These are phyloP conservation scores for Enteromius trimaculatus DNA, from an alignment of 2,797 vertebrate species.

Conservation along the genomic window DNA sequence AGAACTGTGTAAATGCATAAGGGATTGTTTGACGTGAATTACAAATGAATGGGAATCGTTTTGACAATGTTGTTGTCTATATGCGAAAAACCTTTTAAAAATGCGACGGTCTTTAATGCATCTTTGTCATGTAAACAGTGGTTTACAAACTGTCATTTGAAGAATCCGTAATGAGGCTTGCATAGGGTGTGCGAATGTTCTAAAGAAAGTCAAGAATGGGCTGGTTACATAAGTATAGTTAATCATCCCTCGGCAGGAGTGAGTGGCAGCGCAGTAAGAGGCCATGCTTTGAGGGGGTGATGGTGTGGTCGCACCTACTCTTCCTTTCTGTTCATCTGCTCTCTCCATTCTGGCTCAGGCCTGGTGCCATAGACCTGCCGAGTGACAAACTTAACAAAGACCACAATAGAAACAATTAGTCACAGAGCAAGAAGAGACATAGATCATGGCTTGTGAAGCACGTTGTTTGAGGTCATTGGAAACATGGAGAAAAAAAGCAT, in stretches of 20 bases:
- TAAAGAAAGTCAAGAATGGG: slow-evolving; percentile 33
- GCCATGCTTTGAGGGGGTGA: slow-evolving; percentile 79
- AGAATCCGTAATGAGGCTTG: not conserved
- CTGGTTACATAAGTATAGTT: slow-evolving; percentile 57
- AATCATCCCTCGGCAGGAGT: slow-evolving; percentile 66
- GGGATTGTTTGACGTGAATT: not conserved
- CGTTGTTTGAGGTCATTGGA: not conserved
- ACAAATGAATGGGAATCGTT: not conserved
- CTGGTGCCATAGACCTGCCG: slow-evolving; percentile 58
- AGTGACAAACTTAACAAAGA: slow-evolving; percentile 53
- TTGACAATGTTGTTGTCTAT: not conserved
- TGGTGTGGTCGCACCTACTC: slow-evolving; percentile 72
- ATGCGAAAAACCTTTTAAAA: not conserved
- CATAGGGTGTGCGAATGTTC: slow-evolving; percentile 42
- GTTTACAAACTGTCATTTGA: not conserved
- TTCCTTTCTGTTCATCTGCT: slow-evolving; percentile 69
- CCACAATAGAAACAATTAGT: slow-evolving; percentile 61
- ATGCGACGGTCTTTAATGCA: not conserved
- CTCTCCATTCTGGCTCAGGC: slow-evolving; percentile 59
- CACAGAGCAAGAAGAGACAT: slow-evolving; percentile 65
- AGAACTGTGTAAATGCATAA: not conserved
- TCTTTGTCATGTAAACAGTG: not conserved
- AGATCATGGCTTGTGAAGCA: slow-evolving; percentile 22
- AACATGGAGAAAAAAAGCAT: not conserved
- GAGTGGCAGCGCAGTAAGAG: slow-evolving; percentile 51